A percentile compares a stretch with the other conserved stretches of the same genome.
These are phyloP conservation scores for Drosophila kuntzei DNA, from an alignment of 2,888 invertebrate genomes.

Conservation along the genomic window DNA sequence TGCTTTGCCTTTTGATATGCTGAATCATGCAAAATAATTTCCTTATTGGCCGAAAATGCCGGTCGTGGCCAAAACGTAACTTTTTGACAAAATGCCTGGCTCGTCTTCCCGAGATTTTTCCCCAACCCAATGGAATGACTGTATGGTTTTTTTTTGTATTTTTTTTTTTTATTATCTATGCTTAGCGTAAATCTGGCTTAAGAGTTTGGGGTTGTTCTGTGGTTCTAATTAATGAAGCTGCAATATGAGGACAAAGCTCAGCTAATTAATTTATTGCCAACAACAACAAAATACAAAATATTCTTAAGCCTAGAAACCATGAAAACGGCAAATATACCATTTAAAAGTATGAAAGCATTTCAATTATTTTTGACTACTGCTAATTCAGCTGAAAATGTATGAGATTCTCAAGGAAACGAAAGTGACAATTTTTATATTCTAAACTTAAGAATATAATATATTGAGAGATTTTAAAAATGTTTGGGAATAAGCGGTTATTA, in stretches of 20 bases:
- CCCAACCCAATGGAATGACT: conserved; percentile 50
- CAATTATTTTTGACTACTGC: conserved; percentile 14
- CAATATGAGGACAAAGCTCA: conserved; percentile 70
- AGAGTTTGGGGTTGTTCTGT: conserved; percentile 30
- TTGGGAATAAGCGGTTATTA: background rate
- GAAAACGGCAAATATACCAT: conserved; percentile 20
- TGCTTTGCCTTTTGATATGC: conserved; percentile 70
- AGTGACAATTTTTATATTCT: background rate
- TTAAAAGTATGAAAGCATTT: conserved; percentile 6
- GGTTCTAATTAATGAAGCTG: conserved; percentile 72
- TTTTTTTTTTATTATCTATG: conserved; percentile 66
- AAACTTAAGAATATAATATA: background rate
- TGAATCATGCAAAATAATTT: conserved; percentile 76
- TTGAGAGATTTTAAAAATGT: background rate
- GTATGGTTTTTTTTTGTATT: conserved; percentile 22
- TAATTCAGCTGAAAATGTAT: conserved; percentile 10
- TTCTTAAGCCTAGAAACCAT: conserved; percentile 8
- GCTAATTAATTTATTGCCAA: conserved; percentile 70
- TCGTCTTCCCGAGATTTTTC: conserved; percentile 24
- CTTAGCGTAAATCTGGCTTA: conserved; percentile 61
- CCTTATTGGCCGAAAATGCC: conserved; percentile 60
- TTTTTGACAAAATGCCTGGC: conserved; percentile 71
- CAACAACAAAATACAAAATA: conserved; percentile 29
- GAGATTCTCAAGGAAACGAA: conserved; percentile 2
- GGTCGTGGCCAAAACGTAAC: conserved; percentile 53